Conservation (phyloP, 2,113 vertebrate genomes). For the Chloropsis hardwickii region DNA sequence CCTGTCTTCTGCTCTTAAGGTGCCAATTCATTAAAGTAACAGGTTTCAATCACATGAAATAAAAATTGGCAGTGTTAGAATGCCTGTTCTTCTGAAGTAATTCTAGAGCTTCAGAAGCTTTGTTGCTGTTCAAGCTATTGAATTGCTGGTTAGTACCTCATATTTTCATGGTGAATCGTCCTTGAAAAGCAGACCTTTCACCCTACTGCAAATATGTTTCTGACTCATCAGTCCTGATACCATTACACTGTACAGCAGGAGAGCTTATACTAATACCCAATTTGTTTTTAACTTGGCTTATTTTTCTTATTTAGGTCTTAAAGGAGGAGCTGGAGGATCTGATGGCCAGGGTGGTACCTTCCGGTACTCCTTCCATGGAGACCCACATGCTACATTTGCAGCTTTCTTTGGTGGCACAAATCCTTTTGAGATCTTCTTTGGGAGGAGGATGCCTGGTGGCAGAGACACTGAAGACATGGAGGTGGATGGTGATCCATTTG, state of each 20-base stretch:
- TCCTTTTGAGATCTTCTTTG: constrained; percentile 98
- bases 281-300: background rate
- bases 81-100: background rate
- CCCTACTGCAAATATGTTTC: background rate
- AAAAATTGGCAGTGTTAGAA: background rate
- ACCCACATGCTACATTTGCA: constrained; percentile 95
- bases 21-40: background rate
- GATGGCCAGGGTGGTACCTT: constrained; percentile 92
- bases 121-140: background rate
- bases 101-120: background rate
- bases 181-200: background rate
- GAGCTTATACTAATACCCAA: background rate
- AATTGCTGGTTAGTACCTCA: background rate
- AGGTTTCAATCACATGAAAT: background rate
- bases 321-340: constrained; percentile 87
- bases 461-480: constrained; percentile 95
- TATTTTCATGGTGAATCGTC: background rate
- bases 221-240: background rate
- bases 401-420: constrained; percentile 96
- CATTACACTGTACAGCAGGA: background rate
- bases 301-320: constrained; percentile 79
- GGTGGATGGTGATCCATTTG: constrained; percentile 91
- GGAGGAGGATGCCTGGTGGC: constrained; percentile 86
- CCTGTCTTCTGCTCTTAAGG: background rate
- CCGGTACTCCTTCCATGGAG: constrained; percentile 95